Percentiles rank a stretch among this genome's conserved stretches.
These are phyloP conservation scores for Schizopygopsis malacanthus DNA, from an alignment of 2,797 vertebrate species.

Conservation along the genomic window DNA sequence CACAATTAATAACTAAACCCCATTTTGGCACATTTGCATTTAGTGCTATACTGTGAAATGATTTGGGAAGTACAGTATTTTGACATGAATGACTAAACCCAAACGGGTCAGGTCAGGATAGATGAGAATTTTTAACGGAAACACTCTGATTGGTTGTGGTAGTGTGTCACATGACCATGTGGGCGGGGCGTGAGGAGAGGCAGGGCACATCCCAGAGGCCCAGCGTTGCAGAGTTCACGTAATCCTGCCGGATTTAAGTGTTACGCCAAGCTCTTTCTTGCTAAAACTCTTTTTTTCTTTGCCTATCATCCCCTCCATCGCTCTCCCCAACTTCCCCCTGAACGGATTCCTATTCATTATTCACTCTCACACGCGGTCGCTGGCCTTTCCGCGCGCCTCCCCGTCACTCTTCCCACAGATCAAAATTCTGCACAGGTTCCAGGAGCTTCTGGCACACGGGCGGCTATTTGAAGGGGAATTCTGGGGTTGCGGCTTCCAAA, in stretches of 20 bases:
- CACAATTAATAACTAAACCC: not conserved
- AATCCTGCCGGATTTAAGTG: slow-evolving; percentile 60
- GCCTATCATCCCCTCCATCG: slow-evolving; percentile 31
- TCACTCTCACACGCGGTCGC: slow-evolving; percentile 75
- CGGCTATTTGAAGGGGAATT: slow-evolving; percentile 68
- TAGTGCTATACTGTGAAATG: not conserved
- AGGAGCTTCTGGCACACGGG: slow-evolving; percentile 68
- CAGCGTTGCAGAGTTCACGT: slow-evolving; percentile 66
- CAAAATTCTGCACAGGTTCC: slow-evolving; percentile 71
- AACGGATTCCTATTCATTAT: slow-evolving; percentile 76
- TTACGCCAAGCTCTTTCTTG: slow-evolving; percentile 34
- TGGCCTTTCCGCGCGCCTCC: slow-evolving; percentile 60
- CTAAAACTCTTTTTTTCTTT: slow-evolving; percentile 17
- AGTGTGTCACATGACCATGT: slow-evolving; percentile 79
- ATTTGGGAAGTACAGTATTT: slow-evolving; percentile 30
- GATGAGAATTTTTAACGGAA: not conserved
- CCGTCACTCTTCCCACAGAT: slow-evolving; percentile 64
- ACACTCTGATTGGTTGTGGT: slow-evolving; percentile 57
- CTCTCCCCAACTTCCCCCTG: slow-evolving; percentile 58
- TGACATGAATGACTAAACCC: not conserved
- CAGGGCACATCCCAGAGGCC: slow-evolving; percentile 66
- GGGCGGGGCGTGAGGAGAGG: slow-evolving; percentile 69
- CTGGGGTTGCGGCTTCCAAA: slow-evolving; percentile 75
- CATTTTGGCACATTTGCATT: not conserved
- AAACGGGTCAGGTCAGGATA: slow-evolving; percentile 2